A percentile compares a stretch with the other conserved stretches of the same genome.
phyloP scores from a whole-genome alignment of 2,797 vertebrate species.

The Channa striata region DNA sequence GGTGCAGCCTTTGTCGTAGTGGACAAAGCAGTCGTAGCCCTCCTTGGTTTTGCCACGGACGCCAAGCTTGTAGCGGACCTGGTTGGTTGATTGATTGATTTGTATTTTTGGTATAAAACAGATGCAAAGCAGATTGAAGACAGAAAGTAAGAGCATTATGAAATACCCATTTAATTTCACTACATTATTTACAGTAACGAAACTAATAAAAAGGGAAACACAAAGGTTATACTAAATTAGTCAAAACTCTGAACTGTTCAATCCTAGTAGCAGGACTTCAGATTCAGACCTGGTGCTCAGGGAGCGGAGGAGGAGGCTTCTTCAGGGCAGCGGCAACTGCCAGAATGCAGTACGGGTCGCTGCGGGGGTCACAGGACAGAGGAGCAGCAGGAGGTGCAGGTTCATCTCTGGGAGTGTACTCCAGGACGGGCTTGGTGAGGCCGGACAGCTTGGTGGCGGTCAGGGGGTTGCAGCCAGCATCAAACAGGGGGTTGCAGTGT shows the following conservation, averaged over 20 bases:
- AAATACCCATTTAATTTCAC: slow-evolving; percentile 62
- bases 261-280: slow-evolving; percentile 62
- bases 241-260: slow-evolving; percentile 49
- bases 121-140: slow-evolving; percentile 61
- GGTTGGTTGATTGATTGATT: slow-evolving; percentile 68
- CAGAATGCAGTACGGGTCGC: slow-evolving; percentile 81
- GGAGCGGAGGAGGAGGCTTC: slow-evolving; percentile 67
- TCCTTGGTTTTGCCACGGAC: slow-evolving; percentile 84
- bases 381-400: slow-evolving; percentile 60
- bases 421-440: slow-evolving; percentile 80
- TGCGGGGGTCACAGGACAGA: slow-evolving; percentile 80
- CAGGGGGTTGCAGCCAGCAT: slow-evolving; percentile 83
- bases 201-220: slow-evolving; percentile 48
- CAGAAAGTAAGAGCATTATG: slow-evolving; percentile 61
- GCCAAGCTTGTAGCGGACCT: slow-evolving; percentile 80
- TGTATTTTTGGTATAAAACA: slow-evolving; percentile 64
- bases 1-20: slow-evolving; percentile 86
- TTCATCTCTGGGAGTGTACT: slow-evolving; percentile 65
- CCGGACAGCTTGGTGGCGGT: slow-evolving; percentile 78
- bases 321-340: slow-evolving; percentile 74
- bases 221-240: slow-evolving; percentile 48
- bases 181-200: slow-evolving; percentile 55
- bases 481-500: slow-evolving; percentile 85
- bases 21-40: slow-evolving; percentile 85
- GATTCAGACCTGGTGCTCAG: slow-evolving; percentile 83